Conservation (phyloP, 2,797 vertebrate genomes). For the Mormyrops attenuatus region DNA sequence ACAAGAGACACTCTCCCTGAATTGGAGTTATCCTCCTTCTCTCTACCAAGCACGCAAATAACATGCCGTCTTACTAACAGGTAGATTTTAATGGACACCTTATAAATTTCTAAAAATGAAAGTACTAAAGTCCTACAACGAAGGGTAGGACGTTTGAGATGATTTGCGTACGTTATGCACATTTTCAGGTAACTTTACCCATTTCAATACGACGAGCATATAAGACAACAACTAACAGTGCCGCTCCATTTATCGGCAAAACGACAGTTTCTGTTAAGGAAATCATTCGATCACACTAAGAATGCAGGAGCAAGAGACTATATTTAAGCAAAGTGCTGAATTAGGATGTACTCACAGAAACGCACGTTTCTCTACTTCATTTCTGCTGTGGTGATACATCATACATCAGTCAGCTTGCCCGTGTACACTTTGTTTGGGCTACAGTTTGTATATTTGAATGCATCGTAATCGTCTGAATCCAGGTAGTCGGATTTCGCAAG, state of each 20-base stretch:
- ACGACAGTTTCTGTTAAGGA: slow-evolving; percentile 27
- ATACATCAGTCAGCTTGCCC: slow-evolving; percentile 82
- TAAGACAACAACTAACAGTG: background rate
- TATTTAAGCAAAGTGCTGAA: slow-evolving; percentile 40
- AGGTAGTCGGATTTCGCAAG: slow-evolving; percentile 75
- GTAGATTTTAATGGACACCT: slow-evolving; percentile 35
- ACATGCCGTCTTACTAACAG: slow-evolving; percentile 49
- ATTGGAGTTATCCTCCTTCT: slow-evolving; percentile 44
- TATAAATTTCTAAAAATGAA: slow-evolving; percentile 40
- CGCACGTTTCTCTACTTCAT: slow-evolving; percentile 33
- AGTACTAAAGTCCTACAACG: slow-evolving; percentile 53
- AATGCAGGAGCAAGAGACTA: slow-evolving; percentile 35
- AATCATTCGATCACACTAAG: slow-evolving; percentile 22
- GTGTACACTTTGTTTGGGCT: slow-evolving; percentile 72
- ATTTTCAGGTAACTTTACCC: slow-evolving; percentile 29
- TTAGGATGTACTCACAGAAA: slow-evolving; percentile 34
- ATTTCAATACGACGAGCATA: slow-evolving; percentile 19
- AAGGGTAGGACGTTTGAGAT: slow-evolving; percentile 30
- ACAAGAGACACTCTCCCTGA: slow-evolving; percentile 23
- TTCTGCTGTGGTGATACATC: slow-evolving; percentile 43
- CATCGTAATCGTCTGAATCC: slow-evolving; percentile 72
- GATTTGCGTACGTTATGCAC: slow-evolving; percentile 5
- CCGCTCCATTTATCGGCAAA: background rate
- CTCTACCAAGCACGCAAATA: slow-evolving; percentile 30
- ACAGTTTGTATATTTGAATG: slow-evolving; percentile 76